Evolutionary conservation across 2,113 vertebrate species (phyloP).

Genomic region (Halichoeres trimaculatus): DNA sequence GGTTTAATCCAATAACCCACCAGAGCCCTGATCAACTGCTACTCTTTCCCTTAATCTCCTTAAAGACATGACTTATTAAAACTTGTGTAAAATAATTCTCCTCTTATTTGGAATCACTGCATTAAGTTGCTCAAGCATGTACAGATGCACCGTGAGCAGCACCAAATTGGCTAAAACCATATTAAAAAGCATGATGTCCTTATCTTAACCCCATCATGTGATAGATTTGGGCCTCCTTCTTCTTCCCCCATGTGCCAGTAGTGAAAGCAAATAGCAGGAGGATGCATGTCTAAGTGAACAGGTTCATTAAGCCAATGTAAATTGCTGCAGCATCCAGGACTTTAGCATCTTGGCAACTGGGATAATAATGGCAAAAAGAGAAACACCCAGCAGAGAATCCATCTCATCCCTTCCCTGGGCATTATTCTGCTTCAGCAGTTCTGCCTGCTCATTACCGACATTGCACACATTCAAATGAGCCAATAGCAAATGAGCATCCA

Average conservation of each 20-base stretch:
- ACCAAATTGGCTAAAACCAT: slow-evolving; percentile 49
- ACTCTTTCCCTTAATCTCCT: not conserved
- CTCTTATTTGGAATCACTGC: not conserved
- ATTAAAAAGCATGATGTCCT: slow-evolving; percentile 51
- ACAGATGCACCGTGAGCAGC: slow-evolving; percentile 35
- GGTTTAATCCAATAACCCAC: not conserved
- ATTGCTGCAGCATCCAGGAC: slow-evolving; percentile 61
- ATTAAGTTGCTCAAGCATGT: slow-evolving; percentile 38
- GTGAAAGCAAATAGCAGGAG: slow-evolving; percentile 33
- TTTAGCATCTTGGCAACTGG: slow-evolving; percentile 58
- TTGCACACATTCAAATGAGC: slow-evolving; percentile 67
- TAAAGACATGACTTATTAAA: not conserved
- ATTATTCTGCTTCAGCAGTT: slow-evolving; percentile 66
- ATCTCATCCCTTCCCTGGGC: slow-evolving; percentile 63
- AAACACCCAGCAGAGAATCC: slow-evolving; percentile 65
- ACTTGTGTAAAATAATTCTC: not conserved
- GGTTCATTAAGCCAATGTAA: slow-evolving; percentile 72
- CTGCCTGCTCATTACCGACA: slow-evolving; percentile 70
- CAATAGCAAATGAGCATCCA: slow-evolving; percentile 60
- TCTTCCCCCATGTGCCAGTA: slow-evolving; percentile 34
- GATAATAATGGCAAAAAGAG: slow-evolving; percentile 68
- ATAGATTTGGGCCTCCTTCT: slow-evolving; percentile 41
- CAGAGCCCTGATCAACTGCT: not conserved
- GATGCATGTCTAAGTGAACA: slow-evolving; percentile 62
- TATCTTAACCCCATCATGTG: slow-evolving; percentile 67